These are phyloP conservation scores for Lamprotornis superbus DNA, from an alignment of 2,113 vertebrate genomes.

Conservation along the genomic window DNA sequence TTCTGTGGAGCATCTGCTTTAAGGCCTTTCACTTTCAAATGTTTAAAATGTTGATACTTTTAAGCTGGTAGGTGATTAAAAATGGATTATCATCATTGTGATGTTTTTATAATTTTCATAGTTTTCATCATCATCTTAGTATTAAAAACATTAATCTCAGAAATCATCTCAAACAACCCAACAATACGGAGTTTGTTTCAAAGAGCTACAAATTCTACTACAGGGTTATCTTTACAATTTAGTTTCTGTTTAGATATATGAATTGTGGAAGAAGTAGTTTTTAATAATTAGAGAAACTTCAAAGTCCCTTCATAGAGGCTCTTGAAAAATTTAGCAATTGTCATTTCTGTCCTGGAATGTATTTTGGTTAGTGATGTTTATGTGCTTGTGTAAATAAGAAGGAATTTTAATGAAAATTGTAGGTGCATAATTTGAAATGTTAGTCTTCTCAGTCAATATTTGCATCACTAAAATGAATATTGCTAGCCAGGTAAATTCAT, in stretches of 20 bases:
- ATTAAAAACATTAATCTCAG: background rate
- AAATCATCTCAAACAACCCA: background rate
- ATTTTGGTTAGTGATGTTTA: background rate
- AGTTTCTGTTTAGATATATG: background rate
- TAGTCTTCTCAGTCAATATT: background rate
- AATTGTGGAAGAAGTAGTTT: background rate
- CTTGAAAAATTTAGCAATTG: background rate
- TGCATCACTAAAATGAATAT: constrained; percentile 1
- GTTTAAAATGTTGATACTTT: background rate
- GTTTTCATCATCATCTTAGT: background rate
- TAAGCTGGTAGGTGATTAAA: background rate
- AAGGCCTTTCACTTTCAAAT: background rate
- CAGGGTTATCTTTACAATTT: background rate
- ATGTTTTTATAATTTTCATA: background rate
- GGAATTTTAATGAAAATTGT: background rate
- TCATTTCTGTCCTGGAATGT: background rate
- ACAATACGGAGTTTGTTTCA: background rate
- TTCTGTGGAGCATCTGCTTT: background rate
- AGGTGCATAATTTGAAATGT: background rate
- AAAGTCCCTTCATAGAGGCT: background rate
- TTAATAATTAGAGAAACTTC: background rate
- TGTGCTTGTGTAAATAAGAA: background rate
- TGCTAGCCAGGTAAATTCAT: background rate
- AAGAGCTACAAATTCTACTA: background rate
- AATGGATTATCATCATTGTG: background rate